These are phyloP conservation scores for Netelia virgata DNA, from an alignment of 2,888 invertebrate genomes.

Conservation along the genomic window DNA sequence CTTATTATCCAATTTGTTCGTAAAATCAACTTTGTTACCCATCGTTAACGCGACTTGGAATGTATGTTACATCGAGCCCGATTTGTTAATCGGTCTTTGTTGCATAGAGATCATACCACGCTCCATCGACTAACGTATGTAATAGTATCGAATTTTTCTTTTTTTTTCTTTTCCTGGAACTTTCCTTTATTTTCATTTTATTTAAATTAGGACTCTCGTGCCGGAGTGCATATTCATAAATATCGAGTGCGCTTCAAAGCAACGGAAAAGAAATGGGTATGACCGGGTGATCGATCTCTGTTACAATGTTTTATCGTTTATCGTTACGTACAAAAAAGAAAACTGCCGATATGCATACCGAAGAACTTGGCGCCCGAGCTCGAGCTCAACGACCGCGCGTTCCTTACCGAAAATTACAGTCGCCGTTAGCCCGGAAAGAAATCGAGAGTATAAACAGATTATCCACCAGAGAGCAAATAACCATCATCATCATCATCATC, in stretches of 20 bases:
- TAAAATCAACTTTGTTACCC: not conserved
- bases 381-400: slow-evolving; percentile 33
- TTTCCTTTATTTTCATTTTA: too few relatives aligned
- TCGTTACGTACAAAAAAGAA: not conserved
- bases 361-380: not conserved
- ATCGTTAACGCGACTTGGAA: not conserved
- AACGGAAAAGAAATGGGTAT: too few relatives aligned
- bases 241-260: too few relatives aligned
- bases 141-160: too few relatives aligned
- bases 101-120: not conserved
- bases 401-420: slow-evolving; percentile 42
- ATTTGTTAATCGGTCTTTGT: not conserved
- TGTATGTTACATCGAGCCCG: not conserved
- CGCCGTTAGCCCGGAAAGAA: not conserved
- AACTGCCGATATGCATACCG: not conserved
- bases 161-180: too few relatives aligned
- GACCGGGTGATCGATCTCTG: not conserved
- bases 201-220: too few relatives aligned
- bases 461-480: not conserved
- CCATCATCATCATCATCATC: too few relatives aligned
- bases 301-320: not conserved
- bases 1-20: slow-evolving; percentile 74
- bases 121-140: too few relatives aligned
- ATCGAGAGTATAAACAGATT: not conserved
- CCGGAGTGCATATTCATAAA: too few relatives aligned